phyloP scores from a whole-genome alignment of 2,888 invertebrate species.

The Hypena proboscidalis region DNA sequence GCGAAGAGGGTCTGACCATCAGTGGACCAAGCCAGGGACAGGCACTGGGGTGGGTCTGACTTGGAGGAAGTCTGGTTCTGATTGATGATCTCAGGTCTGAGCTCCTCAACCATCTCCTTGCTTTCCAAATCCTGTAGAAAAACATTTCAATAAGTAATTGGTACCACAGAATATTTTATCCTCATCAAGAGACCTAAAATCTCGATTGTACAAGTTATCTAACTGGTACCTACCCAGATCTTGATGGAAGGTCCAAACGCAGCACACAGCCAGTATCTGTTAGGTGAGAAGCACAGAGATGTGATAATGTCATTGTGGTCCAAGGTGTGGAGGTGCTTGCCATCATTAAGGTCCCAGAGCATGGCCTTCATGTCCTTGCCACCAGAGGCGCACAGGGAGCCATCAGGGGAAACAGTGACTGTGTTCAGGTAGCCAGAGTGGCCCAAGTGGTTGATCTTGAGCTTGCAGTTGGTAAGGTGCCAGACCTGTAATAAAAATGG shows the following conservation, averaged over 20 bases:
- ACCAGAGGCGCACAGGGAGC: conserved; percentile 99
- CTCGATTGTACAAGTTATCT: no score
- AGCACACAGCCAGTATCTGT: conserved; percentile 99
- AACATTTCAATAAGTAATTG: conserved; percentile 17
- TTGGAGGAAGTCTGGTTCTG: conserved; percentile 89
- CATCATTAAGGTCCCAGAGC: conserved; percentile 99
- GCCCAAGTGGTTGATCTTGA: conserved; percentile 99
- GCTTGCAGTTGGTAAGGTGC: conserved; percentile 99
- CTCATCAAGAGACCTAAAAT: no score
- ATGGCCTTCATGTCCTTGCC: conserved; percentile 99
- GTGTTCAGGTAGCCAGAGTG: conserved; percentile 99
- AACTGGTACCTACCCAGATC: conserved; percentile 93
- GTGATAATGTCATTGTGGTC: conserved; percentile 99
- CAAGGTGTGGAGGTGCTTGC: conserved; percentile 99
- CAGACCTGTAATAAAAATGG: conserved; percentile 88
- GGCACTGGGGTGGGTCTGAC: conserved; percentile 97
- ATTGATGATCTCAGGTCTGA: conserved; percentile 97
- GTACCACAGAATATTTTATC: conserved; percentile 1
- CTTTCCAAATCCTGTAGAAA: conserved; percentile 95
- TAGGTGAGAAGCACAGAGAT: conserved; percentile 99
- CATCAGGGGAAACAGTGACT: conserved; percentile 99
- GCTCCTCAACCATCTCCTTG: conserved; percentile 99
- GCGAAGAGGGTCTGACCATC: conserved; percentile 99
- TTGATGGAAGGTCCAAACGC: conserved; percentile 99
- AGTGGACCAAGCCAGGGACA: conserved; percentile 99